Percentiles rank a stretch among this genome's conserved stretches.
These are phyloP conservation scores for Lepidurus packardi DNA, from an alignment of 1,140 invertebrate species.

Conservation along the genomic window DNA sequence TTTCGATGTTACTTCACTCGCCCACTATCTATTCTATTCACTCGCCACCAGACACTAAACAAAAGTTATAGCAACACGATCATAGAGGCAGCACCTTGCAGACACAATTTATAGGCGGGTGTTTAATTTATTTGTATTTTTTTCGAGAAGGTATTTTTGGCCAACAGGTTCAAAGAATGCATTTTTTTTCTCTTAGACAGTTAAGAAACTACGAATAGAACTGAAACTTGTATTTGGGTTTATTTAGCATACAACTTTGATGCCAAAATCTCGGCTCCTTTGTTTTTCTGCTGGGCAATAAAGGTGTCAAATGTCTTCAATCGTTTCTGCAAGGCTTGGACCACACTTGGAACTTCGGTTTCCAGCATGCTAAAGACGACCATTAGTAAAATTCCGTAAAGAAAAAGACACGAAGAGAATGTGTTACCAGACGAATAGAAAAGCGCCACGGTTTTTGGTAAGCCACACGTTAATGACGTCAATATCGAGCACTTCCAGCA, in stretches of 20 bases:
- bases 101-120: background rate
- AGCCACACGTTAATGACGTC: constrained; percentile 34
- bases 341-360: constrained; percentile 28
- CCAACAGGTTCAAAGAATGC: too few species aligned
- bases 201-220: background rate
- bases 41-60: constrained; percentile 3
- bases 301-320: constrained; percentile 28
- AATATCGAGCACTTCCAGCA: constrained; percentile 29
- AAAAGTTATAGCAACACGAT: background rate
- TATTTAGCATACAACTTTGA: constrained; percentile 28
- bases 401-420: background rate
- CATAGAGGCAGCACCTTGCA: constrained; percentile 13
- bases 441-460: constrained; percentile 33
- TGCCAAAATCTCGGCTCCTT: constrained; percentile 29
- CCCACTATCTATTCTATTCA: too few species aligned
- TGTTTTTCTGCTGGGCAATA: constrained; percentile 25
- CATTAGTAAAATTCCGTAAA: background rate
- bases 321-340: constrained; percentile 13
- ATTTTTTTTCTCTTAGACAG: background rate
- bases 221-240: constrained; percentile 14
- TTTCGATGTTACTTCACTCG: background rate
- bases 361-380: constrained; percentile 28
- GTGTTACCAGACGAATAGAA: constrained; percentile 29
- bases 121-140: too few species aligned
- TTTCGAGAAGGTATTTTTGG: too few species aligned